phyloP scores from a whole-genome alignment of 2,797 vertebrate genomes.

The Psittacula echo region DNA sequence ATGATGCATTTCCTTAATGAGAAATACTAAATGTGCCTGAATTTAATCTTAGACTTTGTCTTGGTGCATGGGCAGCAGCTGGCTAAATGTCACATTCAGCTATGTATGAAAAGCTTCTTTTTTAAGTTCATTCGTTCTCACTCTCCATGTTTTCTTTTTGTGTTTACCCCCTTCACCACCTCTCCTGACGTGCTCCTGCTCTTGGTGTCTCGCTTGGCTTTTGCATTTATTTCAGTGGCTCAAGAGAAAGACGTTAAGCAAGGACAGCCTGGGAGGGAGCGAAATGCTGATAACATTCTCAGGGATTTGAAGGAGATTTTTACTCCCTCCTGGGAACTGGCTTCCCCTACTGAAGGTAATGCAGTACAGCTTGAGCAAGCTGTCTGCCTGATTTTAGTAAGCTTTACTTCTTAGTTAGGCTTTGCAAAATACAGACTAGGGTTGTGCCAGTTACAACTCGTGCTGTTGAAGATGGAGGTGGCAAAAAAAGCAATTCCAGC shows the following conservation, averaged over 20 bases:
- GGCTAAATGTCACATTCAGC: not conserved
- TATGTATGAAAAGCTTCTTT: not conserved
- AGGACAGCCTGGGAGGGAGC: slow-evolving; percentile 76
- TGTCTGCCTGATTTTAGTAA: slow-evolving; percentile 54
- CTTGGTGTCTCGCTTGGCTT: slow-evolving; percentile 56
- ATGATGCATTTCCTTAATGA: not conserved
- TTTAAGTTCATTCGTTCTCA: not conserved
- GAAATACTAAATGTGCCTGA: not conserved
- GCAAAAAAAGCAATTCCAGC: not conserved
- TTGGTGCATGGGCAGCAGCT: not conserved
- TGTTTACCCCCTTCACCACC: not conserved
- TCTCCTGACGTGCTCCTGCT: not conserved
- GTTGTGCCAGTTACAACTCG: slow-evolving; percentile 34
- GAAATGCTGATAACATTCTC: slow-evolving; percentile 80
- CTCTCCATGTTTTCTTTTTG: not conserved
- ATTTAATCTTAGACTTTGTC: not conserved
- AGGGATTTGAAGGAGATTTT: slow-evolving; percentile 86
- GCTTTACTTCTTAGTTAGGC: slow-evolving; percentile 47
- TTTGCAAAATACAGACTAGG: slow-evolving; percentile 54
- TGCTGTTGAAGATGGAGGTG: not conserved
- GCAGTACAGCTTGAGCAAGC: slow-evolving; percentile 41
- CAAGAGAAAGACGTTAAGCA: slow-evolving; percentile 76
- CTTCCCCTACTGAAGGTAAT: slow-evolving; percentile 82
- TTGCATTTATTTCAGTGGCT: slow-evolving; percentile 68
- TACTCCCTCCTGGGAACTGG: slow-evolving; percentile 82